Conservation (phyloP, 2,113 vertebrate species). For the Nesogale talazaci region DNA sequence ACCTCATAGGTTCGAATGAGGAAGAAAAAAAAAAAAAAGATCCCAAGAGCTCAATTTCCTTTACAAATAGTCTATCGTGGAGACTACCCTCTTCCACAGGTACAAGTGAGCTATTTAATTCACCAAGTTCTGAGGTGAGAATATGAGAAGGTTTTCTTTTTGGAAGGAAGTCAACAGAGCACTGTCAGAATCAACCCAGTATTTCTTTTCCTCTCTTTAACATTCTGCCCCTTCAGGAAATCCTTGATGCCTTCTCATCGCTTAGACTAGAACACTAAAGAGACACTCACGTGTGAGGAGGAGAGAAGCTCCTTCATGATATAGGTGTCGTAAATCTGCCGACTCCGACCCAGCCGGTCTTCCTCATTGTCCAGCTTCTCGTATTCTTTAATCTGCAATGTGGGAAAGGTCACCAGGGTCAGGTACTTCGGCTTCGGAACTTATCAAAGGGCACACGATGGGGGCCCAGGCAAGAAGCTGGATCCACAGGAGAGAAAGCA, state of each 20-base stretch:
- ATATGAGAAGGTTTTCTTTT: not conserved
- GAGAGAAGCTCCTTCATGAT: conserved; percentile 99
- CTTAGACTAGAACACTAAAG: too few species aligned
- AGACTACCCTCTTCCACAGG: not conserved
- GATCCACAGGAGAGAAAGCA: not conserved
- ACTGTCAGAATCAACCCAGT: too few species aligned
- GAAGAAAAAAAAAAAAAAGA: not conserved
- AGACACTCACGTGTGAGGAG: conserved; percentile 93
- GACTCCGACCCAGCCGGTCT: conserved; percentile 92
- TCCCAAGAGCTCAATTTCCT: not conserved
- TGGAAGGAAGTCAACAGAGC: not conserved
- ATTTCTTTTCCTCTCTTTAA: not conserved
- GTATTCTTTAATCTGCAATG: conserved; percentile 93
- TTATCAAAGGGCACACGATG: not conserved
- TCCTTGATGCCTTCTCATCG: too few species aligned
- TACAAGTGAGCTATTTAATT: not conserved
- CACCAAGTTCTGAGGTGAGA: rapidly evolving
- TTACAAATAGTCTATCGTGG: not conserved
- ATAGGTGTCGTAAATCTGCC: conserved; percentile 96
- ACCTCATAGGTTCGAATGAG: too few species aligned
- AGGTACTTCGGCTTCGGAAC: not conserved
- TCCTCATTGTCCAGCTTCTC: conserved; percentile 97
- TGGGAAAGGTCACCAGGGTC: not conserved
- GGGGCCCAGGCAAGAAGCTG: not conserved
- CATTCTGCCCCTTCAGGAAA: not conserved